Base-by-base conservation (phyloP, 1,140 invertebrate species). In the Lanistes nyassanus region DNA sequence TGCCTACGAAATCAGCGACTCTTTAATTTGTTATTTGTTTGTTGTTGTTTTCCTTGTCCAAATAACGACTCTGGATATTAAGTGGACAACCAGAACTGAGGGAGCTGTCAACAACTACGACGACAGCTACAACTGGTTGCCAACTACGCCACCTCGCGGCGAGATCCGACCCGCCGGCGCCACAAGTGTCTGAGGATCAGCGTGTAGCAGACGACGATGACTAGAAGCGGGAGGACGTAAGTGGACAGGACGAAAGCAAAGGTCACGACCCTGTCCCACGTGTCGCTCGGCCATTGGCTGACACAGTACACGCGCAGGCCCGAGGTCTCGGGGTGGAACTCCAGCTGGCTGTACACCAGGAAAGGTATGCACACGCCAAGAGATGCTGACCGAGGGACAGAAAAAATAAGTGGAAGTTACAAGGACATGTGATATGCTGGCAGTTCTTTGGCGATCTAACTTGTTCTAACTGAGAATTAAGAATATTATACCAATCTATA, bases 161-260 rank as follows among this genome's bases (percentile, higher is more conserved):
- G 65, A 23, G 13, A 36, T 13, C 37, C 5, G 51, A 78, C 77
- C 39, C 69, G 58, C 34, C 76, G 77, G 31, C 68, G 78, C 78
- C 79, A 83, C 7, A 83, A 53, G 29, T 78, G 78, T 39, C 65
- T 80, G 3, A 87, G 75, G 42, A 87, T 87, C 29, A 77, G 68
- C 16, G 80, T 79, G 76, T 87, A 87, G 74, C 84, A 84, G 77
- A 83, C 77, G 36, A 86, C 73, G 29, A 87, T 87, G 42, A 84
- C 81, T 21, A 74, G 53, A 13, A 87, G 78, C 0, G 85, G 85
- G 13, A 87, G 69, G 36, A 87, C 78, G 72, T 86, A 87, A 16
- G 83, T 83, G 23, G 84, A 80, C 56, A 82, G 62, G 31, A 86
- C 82, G 13, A 85, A 81, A 16, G 79, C 74, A 34, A 85, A 70